These are phyloP conservation scores for Pelochelys cantorii DNA, from an alignment of 2,797 vertebrate species.

Conservation along the genomic window DNA sequence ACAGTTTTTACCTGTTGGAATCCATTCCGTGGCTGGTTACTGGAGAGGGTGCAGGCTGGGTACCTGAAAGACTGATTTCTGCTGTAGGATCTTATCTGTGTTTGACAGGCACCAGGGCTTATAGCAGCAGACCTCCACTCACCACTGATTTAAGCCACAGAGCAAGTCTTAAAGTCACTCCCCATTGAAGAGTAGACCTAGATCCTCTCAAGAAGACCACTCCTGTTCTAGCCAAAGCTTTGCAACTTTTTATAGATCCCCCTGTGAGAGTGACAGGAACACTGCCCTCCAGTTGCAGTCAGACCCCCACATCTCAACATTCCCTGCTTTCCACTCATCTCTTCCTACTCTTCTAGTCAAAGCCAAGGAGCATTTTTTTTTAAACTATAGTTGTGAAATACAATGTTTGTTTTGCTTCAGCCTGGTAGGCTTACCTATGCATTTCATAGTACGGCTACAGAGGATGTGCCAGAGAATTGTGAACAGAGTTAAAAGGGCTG, in stretches of 20 bases:
- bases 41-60: too few relatives aligned
- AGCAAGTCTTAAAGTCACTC: too few relatives aligned
- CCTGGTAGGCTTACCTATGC: not conserved
- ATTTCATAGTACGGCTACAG: not conserved
- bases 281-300: not conserved
- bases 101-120: too few relatives aligned
- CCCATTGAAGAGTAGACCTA: not conserved
- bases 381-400: accelerated
- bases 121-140: too few relatives aligned
- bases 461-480: not conserved
- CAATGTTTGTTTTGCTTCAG: not conserved
- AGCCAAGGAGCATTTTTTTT: not conserved
- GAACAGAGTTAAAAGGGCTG: accelerated
- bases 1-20: not conserved
- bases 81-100: too few relatives aligned
- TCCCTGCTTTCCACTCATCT: too few relatives aligned
- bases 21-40: not conserved
- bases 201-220: not conserved
- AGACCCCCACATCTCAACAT: too few relatives aligned
- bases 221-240: too few relatives aligned
- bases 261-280: too few relatives aligned
- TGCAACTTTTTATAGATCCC: too few relatives aligned
- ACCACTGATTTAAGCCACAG: too few relatives aligned
- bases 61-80: too few relatives aligned
- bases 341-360: not conserved